phyloP scores from a whole-genome alignment of 2,797 vertebrate genomes.

The Fistularia commersonii region DNA sequence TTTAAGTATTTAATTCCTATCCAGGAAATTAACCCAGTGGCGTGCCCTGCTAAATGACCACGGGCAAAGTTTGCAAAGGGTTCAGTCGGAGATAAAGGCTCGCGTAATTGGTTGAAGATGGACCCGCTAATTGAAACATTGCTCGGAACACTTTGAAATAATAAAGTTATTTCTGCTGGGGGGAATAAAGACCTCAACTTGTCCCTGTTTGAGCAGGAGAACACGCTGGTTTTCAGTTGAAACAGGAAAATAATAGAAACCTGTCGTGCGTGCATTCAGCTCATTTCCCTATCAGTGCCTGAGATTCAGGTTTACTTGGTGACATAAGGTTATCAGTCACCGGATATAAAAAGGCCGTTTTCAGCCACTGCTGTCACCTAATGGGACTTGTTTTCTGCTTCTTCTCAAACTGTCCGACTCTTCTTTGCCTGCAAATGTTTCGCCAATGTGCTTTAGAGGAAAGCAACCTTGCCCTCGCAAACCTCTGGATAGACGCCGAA shows the following conservation, averaged over 20 bases:
- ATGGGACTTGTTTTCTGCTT: no score
- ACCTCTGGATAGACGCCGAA: constrained; percentile 23
- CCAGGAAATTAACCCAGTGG: constrained; percentile 32
- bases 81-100: constrained; percentile 56
- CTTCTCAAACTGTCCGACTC: not conserved
- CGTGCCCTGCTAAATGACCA: constrained; percentile 28
- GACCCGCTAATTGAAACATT: constrained; percentile 48
- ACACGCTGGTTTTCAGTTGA: no score
- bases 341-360: no score
- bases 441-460: constrained; percentile 25
- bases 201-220: no score
- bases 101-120: constrained; percentile 66
- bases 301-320: no score
- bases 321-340: no score
- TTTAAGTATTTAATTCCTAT: constrained; percentile 28
- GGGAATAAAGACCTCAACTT: not conserved
- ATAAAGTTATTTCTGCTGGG: constrained; percentile 3
- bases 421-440: constrained; percentile 2
- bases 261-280: not conserved
- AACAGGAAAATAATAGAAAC: no score
- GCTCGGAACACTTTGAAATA: constrained; percentile 10
- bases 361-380: no score
- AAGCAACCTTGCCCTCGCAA: constrained; percentile 14
- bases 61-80: constrained; percentile 28
- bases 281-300: not conserved